Conservation (phyloP, 2,888 invertebrate genomes). For the Asteroscopus sphinx region DNA sequence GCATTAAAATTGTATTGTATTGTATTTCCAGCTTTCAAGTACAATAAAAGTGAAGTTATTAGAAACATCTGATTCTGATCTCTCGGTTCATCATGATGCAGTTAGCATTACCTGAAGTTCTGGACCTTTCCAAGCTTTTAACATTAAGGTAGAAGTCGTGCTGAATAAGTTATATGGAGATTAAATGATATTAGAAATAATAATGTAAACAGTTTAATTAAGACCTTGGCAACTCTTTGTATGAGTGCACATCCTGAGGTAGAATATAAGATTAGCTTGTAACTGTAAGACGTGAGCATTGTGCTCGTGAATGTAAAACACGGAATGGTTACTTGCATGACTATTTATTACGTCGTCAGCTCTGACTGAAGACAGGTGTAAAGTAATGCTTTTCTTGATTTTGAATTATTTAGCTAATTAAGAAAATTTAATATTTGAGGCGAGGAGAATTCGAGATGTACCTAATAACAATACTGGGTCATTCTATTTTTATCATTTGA, state of each 20-base stretch:
- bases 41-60: slow-evolving; percentile 27
- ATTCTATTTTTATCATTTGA: too few relatives aligned
- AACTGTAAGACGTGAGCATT: slow-evolving; percentile 47
- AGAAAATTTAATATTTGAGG: too few relatives aligned
- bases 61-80: slow-evolving; percentile 21
- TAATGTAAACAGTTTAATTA: slow-evolving; percentile 43
- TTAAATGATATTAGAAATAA: slow-evolving; percentile 19
- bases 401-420: neutral
- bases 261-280: slow-evolving; percentile 49
- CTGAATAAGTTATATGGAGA: slow-evolving; percentile 4
- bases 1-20: too few relatives aligned
- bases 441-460: too few relatives aligned
- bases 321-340: slow-evolving; percentile 28
- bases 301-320: slow-evolving; percentile 55
- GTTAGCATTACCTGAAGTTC: slow-evolving; percentile 74
- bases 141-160: slow-evolving; percentile 7
- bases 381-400: slow-evolving; percentile 19
- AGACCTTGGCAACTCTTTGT: slow-evolving; percentile 48
- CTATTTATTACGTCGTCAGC: slow-evolving; percentile 41
- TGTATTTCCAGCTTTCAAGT: slow-evolving; percentile 43
- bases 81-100: slow-evolving; percentile 75
- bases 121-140: slow-evolving; percentile 28
- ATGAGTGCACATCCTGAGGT: slow-evolving; percentile 47
- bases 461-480: too few relatives aligned
- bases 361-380: slow-evolving; percentile 22